Percentiles rank a stretch among this genome's conserved stretches.
These are phyloP conservation scores for Bombylius major DNA, from an alignment of 2,888 invertebrate genomes.

Conservation along the genomic window DNA sequence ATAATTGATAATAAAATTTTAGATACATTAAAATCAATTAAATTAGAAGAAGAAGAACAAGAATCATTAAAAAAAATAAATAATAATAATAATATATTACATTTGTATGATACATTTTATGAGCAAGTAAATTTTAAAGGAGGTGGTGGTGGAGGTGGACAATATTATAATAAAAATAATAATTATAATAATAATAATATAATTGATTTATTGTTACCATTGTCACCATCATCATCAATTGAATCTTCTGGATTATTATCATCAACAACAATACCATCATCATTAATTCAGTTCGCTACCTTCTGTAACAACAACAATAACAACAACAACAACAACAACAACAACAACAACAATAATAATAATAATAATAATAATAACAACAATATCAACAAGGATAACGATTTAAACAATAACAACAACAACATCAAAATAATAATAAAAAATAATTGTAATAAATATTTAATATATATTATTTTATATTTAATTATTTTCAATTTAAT, in stretches of 20 bases:
- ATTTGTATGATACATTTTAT: constrained; percentile 8
- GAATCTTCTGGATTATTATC: too few relatives aligned
- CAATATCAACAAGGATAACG: too few relatives aligned
- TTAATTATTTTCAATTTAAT: too few relatives aligned
- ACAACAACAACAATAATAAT: background rate
- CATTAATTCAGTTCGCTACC: too few relatives aligned
- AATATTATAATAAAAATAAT: background rate
- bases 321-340: too few relatives aligned
- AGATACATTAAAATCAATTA: background rate
- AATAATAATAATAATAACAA: too few relatives aligned
- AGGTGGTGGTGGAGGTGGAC: constrained; percentile 29
- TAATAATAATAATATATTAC: background rate
- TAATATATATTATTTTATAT: too few relatives aligned
- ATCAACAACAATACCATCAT: too few relatives aligned
- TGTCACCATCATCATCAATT: too few relatives aligned
- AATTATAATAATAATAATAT: background rate
- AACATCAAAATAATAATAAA: background rate
- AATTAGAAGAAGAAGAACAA: background rate
- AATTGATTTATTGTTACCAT: too few relatives aligned
- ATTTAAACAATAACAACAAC: background rate
- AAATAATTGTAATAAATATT: too few relatives aligned
- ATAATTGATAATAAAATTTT: background rate
- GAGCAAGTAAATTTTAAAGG: constrained; percentile 31
- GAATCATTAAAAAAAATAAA: background rate
- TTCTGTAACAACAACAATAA: too few relatives aligned